Evolutionary conservation across 2,113 vertebrate genomes (phyloP).

Genomic region (Sterna hirundo): DNA sequence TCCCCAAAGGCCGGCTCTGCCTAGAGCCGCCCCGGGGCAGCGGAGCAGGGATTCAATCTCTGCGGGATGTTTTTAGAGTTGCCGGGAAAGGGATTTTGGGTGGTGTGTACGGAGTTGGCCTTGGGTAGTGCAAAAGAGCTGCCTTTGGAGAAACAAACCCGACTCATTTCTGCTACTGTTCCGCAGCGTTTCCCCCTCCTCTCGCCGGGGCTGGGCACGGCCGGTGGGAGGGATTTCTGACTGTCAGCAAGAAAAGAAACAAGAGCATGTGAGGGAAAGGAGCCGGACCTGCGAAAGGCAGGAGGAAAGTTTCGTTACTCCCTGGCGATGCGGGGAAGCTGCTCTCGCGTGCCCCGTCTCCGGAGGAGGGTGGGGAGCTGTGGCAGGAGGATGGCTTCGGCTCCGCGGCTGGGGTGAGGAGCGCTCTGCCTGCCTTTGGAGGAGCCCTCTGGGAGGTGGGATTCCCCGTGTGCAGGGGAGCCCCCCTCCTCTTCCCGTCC

Average conservation of each 20-base stretch:
- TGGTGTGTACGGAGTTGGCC: not conserved
- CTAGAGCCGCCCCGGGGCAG: not conserved
- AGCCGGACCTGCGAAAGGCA: slow-evolving; percentile 17
- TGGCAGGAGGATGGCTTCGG: not conserved
- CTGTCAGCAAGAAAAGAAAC: slow-evolving; percentile 23
- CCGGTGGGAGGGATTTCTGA: slow-evolving; percentile 64
- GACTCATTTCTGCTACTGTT: not conserved
- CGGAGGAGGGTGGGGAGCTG: not conserved
- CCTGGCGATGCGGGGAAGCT: not conserved
- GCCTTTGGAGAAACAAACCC: not conserved
- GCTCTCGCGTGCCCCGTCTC: fast-evolving
- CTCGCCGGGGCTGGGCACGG: not conserved
- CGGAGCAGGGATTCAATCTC: not conserved
- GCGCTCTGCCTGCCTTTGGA: not conserved
- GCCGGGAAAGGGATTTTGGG: not conserved
- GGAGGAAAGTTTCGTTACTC: not conserved
- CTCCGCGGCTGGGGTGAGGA: not conserved
- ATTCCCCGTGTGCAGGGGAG: not conserved
- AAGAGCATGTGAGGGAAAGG: slow-evolving; percentile 47
- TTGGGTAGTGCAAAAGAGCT: not conserved
- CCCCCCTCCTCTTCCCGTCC: not conserved
- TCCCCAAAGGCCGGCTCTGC: not conserved
- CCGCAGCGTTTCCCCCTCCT: slow-evolving; percentile 8
- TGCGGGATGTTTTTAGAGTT: not conserved
- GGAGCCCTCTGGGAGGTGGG: not conserved